Evolutionary conservation across 2,797 vertebrate species (phyloP), one percentile per base, ranked within the genome.

Genomic region (Typhlichthys eigenmanni): DNA sequence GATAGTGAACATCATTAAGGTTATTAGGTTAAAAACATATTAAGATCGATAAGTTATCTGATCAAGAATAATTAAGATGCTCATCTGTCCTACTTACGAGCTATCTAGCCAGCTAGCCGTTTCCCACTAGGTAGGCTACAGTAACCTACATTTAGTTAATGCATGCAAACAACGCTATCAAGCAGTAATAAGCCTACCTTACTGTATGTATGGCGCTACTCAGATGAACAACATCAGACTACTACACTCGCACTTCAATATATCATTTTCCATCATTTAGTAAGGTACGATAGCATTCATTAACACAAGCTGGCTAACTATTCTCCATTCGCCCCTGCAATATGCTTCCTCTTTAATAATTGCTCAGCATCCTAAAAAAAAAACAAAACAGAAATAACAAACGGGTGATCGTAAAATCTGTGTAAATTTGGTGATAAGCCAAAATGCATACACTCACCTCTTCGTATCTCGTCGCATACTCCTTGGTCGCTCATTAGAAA

Each of bases 401-500:
- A 69, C 45, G 55, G 56, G 52, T 50, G 43, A 46, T 53, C 50
- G 60, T 12, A 50, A 57, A 29, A 12, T 60, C 13, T 51, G 48
- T 16, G 60, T 50, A 24, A 61, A 3, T 10, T 55, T 62, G 59
- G 14, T 5, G 12, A 4, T 48, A 8, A 3, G 17, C 1, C 7
- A 5, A 7, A 1, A 4, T 6, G 29, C 66, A 38, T 53, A 7
- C 50, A 83, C 91, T 86, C 64, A 93, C 92, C 92, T 93, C 77
- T 85, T 64, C 68, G 86, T 85, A 64, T 84, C 80, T 79, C 85
- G 77, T 82, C 90, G 91, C 92, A 92, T 92, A 62, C 84, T 92
- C 90, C 86, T 80, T 68, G 86, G 73, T 81, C 80, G 82, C 82
- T 89, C 92, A 93, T 93, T 79, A 92, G 91, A 91, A 88, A 87